phyloP scores from a whole-genome alignment of 2,797 vertebrate genomes.

The Pterois miles region DNA sequence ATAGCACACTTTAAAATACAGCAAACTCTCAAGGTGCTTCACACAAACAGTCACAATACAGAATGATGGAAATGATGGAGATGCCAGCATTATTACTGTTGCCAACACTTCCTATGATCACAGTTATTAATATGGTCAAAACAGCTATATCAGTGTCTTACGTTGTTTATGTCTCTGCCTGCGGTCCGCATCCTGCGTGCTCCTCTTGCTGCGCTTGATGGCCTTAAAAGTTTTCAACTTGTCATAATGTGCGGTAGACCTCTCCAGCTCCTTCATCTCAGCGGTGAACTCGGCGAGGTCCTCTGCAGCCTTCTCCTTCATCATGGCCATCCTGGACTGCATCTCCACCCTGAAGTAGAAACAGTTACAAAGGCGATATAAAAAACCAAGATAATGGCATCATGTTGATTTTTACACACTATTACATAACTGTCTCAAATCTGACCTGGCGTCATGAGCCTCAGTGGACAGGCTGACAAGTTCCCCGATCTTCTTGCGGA shows the following conservation, averaged over 20 bases:
- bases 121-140: background rate
- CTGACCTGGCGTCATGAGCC: slow-evolving; percentile 86
- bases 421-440: background rate
- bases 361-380: background rate
- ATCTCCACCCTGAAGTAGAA: slow-evolving; percentile 82
- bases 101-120: no score
- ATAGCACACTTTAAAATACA: no score
- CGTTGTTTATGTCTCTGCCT: slow-evolving; percentile 73
- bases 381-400: background rate
- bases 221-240: slow-evolving; percentile 86
- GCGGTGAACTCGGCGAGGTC: slow-evolving; percentile 82
- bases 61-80: no score
- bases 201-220: slow-evolving; percentile 83
- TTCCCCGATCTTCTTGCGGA: slow-evolving; percentile 75
- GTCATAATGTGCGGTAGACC: slow-evolving; percentile 85
- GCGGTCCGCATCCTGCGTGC: slow-evolving; percentile 60
- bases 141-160: slow-evolving; percentile 49
- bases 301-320: slow-evolving; percentile 87
- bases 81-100: no score
- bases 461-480: slow-evolving; percentile 80
- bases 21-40: no score
- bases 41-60: no score
- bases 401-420: background rate
- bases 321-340: slow-evolving; percentile 83
- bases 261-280: slow-evolving; percentile 85